These are phyloP conservation scores for Mythimna lalbum DNA, from an alignment of 2,888 invertebrate genomes.

Conservation along the genomic window DNA sequence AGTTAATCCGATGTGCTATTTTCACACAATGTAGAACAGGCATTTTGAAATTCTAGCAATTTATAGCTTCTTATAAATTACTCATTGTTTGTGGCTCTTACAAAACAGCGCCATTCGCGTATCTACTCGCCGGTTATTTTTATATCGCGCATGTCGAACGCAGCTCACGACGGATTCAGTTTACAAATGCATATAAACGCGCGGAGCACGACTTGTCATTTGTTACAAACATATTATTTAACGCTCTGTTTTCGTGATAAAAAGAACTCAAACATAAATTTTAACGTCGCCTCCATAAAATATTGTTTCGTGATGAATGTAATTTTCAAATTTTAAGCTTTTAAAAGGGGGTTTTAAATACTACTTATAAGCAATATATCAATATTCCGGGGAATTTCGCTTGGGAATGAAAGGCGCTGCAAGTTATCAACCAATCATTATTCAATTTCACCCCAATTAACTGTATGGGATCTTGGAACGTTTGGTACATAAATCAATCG, in stretches of 20 bases:
- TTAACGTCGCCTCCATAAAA: slow-evolving; percentile 31
- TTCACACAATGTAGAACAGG: slow-evolving; percentile 78
- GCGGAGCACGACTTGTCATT: slow-evolving; percentile 37
- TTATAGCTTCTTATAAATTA: slow-evolving; percentile 61
- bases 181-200: slow-evolving; percentile 48
- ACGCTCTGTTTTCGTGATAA: slow-evolving; percentile 9
- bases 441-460: slow-evolving; percentile 79
- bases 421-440: slow-evolving; percentile 75
- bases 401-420: slow-evolving; percentile 60
- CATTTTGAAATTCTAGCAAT: slow-evolving; percentile 75
- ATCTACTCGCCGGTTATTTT: slow-evolving; percentile 54
- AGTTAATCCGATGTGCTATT: slow-evolving; percentile 82
- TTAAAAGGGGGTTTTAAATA: slow-evolving; percentile 42
- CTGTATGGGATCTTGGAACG: slow-evolving; percentile 69
- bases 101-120: slow-evolving; percentile 54
- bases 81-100: slow-evolving; percentile 60
- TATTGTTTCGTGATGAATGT: slow-evolving; percentile 43
- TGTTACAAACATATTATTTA: slow-evolving; percentile 32
- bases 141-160: slow-evolving; percentile 47
- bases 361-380: slow-evolving; percentile 58
- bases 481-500: slow-evolving; percentile 71
- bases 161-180: slow-evolving; percentile 36
- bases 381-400: slow-evolving; percentile 66
- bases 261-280: slow-evolving; percentile 20
- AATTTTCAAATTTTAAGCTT: slow-evolving; percentile 20